Base-by-base conservation (phyloP, 2,797 vertebrate genomes). In the Heliangelus exortis region DNA sequence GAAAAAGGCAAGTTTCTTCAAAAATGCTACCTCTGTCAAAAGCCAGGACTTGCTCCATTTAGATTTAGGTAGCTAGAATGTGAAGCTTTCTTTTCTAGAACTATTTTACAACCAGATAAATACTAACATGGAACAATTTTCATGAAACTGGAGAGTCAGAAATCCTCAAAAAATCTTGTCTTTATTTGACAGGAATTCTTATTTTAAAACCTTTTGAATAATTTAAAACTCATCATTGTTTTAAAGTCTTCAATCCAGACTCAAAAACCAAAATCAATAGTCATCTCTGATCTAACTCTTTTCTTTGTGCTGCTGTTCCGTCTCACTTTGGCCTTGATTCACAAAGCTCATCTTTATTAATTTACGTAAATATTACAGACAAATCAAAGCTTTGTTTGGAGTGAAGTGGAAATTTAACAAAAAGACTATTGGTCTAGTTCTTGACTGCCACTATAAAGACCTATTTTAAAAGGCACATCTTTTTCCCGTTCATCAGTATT, bases 331-430 rank as follows among this genome's bases (percentile, higher is more conserved):
- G 73, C 69, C 73, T 59, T 59, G 73, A 91, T 45, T 87, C 55
- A 84, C 69, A 59, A 29, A 76, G 57, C 13, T 83, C 61, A 72
- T 41, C 21, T 74, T 45, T 71, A 74, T 58, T 82, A 20, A 93
- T 72, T 94, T 91, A 75, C 48, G 50, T 63, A 15, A 83, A 57
- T 75, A 83, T 75, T 62, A 87, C 11, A 87, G 14, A 5, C 34
- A 81, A 95, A 91, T 75, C 79, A 94, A 91, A 89, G 51, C 72
- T 68, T 89, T 26, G 45, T 75, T 68, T 55, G 34, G 31, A 95
- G 20, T 68, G 82, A 87, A 91, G 29, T 26, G 14, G 8, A 51
- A 47, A 74, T 75, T 87, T 58, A 77, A 68, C 11, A 71, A 25
- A 69, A 76, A 59, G 5, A 54, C 21, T 57, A 16, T 3, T 88